phyloP scores from a whole-genome alignment of 2,113 vertebrate species.

The Irena cyanogastra region DNA sequence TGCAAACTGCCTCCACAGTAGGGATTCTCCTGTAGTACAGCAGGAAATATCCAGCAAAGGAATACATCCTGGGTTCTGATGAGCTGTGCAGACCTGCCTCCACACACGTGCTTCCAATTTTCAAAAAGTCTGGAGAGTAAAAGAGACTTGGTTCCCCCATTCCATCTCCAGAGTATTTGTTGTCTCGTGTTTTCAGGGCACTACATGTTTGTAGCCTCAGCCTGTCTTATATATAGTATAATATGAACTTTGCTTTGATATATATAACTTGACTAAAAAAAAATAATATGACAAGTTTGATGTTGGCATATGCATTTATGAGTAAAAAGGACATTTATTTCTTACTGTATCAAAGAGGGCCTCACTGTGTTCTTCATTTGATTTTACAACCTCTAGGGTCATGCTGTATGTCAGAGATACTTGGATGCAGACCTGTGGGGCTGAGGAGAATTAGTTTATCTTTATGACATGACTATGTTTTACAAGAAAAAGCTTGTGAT shows the following conservation, averaged over 20 bases:
- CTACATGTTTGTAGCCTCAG: not conserved
- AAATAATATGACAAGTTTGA: not conserved
- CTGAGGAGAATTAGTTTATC: not conserved
- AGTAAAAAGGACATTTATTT: not conserved
- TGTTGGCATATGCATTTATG: not conserved
- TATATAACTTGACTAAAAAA: not conserved
- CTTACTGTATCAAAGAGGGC: not conserved
- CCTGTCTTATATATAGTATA: rapidly evolving
- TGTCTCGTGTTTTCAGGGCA: not conserved
- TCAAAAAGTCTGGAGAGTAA: not conserved
- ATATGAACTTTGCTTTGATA: not conserved
- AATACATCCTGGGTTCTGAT: not conserved
- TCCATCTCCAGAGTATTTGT: not conserved
- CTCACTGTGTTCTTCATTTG: not conserved
- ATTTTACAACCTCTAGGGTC: not conserved
- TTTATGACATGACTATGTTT: not conserved
- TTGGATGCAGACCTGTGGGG: not conserved
- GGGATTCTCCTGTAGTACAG: not conserved
- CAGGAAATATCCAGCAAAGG: not conserved
- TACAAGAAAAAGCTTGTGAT: not conserved
- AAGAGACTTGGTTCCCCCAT: rapidly evolving
- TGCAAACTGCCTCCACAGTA: not conserved
- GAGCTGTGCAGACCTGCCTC: not conserved
- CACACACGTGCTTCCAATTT: not conserved
- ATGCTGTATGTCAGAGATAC: not conserved